phyloP scores from a whole-genome alignment of 2,888 invertebrate genomes.

The Harpagoxenus sublaevis region DNA sequence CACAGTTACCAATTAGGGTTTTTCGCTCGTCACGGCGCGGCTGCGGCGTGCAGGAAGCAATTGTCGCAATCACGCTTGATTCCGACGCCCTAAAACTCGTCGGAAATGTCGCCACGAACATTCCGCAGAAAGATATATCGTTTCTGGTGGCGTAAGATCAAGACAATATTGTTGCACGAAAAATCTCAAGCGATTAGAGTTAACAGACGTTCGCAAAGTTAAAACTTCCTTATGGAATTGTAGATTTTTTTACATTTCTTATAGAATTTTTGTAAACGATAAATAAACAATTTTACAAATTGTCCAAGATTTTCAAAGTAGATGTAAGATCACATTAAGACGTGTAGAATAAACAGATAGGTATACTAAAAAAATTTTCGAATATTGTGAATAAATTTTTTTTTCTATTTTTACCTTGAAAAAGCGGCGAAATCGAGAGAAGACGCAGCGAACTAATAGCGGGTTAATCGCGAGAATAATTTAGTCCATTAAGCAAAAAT shows the following conservation, averaged over 20 bases:
- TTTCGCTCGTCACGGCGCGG: slow-evolving; percentile 23
- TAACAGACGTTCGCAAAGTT: background rate
- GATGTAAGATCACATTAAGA: background rate
- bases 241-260: background rate
- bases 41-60: slow-evolving; percentile 18
- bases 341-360: too few relatives aligned
- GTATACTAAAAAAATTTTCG: background rate
- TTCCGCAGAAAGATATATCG: slow-evolving; percentile 42
- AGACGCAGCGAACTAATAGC: background rate
- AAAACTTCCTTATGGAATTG: background rate
- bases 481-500: slow-evolving; percentile 44
- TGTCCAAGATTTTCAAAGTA: background rate
- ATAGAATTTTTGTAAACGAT: background rate
- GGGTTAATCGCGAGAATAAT: slow-evolving; percentile 38
- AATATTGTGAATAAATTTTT: background rate
- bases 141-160: slow-evolving; percentile 18
- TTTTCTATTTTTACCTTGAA: background rate
- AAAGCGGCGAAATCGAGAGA: background rate
- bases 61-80: slow-evolving; percentile 34
- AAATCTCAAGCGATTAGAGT: slow-evolving; percentile 3
- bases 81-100: slow-evolving; percentile 42
- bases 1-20: slow-evolving; percentile 14
- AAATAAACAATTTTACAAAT: background rate
- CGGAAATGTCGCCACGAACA: slow-evolving; percentile 40
- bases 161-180: slow-evolving; percentile 36